These are phyloP conservation scores for Amphimedon queenslandica DNA, from an alignment of 37 sponge, comb jelly and placozoan species.

Conservation along the genomic window DNA sequence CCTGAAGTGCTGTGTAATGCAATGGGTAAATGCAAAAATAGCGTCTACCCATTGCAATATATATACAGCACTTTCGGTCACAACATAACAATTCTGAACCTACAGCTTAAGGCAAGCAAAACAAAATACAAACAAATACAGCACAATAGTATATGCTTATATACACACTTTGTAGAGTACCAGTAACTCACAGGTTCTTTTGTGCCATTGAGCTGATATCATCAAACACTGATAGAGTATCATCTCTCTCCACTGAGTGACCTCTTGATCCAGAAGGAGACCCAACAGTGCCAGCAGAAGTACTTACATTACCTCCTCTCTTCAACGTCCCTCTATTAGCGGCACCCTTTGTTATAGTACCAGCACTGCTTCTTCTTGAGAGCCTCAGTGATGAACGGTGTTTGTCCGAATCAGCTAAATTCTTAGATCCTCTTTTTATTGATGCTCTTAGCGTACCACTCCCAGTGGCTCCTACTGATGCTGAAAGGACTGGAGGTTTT, in stretches of 20 bases:
- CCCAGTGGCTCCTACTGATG: too few relatives aligned
- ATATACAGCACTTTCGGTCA: too few relatives aligned
- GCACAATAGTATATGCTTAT: too few relatives aligned
- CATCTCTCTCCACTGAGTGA: background rate
- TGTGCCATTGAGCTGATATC: slow-evolving; percentile 1
- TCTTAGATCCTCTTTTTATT: background rate
- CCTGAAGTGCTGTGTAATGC: too few relatives aligned
- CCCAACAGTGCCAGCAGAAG: background rate
- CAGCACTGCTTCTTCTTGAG: background rate
- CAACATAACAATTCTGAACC: too few relatives aligned
- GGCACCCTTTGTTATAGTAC: background rate
- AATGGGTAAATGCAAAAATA: too few relatives aligned
- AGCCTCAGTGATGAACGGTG: background rate
- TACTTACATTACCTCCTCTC: too few relatives aligned
- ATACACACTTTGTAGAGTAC: too few relatives aligned
- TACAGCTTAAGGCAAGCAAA: too few relatives aligned
- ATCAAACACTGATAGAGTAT: background rate
- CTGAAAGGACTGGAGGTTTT: background rate
- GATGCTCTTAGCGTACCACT: background rate
- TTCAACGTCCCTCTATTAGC: too few relatives aligned
- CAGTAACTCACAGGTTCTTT: background rate
- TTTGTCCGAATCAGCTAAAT: background rate
- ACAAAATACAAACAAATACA: too few relatives aligned
- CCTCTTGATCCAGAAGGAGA: background rate
- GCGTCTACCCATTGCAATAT: too few relatives aligned